These are phyloP conservation scores for Chaetodon auriga DNA, from an alignment of 2,113 vertebrate species.

Conservation along the genomic window DNA sequence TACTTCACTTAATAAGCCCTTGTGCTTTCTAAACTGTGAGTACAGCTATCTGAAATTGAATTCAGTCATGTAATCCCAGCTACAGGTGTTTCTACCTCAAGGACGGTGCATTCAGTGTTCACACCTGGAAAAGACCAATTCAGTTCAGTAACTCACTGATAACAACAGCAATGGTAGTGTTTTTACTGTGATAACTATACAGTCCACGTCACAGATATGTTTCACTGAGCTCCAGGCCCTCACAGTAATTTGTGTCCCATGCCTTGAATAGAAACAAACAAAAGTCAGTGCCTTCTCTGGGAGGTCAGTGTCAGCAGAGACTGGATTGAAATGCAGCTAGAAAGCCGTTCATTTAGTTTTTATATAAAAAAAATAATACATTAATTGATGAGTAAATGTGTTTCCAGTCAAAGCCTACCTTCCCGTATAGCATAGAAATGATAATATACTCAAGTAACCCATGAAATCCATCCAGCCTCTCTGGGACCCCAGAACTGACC, in stretches of 20 bases:
- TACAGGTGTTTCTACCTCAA: constrained; percentile 76
- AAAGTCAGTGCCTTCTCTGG: constrained; percentile 70
- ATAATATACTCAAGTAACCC: not conserved
- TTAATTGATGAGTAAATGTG: too few species aligned
- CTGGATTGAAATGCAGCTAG: not conserved
- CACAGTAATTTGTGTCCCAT: constrained; percentile 10
- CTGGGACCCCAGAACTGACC: not conserved
- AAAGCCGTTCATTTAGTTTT: too few species aligned
- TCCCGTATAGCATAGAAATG: too few species aligned
- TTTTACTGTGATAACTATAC: constrained; percentile 48
- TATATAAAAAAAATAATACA: too few species aligned
- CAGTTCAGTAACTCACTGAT: constrained; percentile 36
- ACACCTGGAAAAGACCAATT: constrained; percentile 40
- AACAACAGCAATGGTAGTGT: constrained; percentile 32
- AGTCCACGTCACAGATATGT: not conserved
- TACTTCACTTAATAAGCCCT: constrained; percentile 1
- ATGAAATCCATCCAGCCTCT: not conserved
- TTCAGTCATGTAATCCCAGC: constrained; percentile 34
- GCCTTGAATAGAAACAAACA: not conserved
- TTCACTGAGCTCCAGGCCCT: too few species aligned
- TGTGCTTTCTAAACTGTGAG: constrained; percentile 30
- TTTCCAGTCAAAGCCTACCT: too few species aligned
- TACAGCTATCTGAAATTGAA: constrained; percentile 10
- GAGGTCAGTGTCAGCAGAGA: not conserved
- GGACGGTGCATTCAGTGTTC: constrained; percentile 42